A percentile compares a stretch with the other conserved stretches of the same genome.
Evolutionary conservation across 2,113 vertebrate genomes (phyloP).

Genomic region (Sphaerodactylus townsendi): DNA sequence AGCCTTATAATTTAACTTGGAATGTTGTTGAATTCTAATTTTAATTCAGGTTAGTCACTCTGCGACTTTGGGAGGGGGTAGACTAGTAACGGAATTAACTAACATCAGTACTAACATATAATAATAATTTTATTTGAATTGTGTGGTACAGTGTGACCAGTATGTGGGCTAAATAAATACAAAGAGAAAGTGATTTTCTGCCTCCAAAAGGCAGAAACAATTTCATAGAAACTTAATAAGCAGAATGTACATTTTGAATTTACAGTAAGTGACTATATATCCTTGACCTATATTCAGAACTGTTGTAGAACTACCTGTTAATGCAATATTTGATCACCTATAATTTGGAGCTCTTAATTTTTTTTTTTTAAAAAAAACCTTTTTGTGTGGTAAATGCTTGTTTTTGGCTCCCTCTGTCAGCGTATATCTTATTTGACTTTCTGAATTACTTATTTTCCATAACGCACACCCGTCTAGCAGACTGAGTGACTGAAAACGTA

Average conservation of each 20-base stretch:
- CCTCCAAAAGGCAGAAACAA: neutral
- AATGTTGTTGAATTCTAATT: neutral
- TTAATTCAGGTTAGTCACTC: neutral
- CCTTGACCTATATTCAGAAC: conserved; percentile 48
- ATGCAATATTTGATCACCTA: conserved; percentile 52
- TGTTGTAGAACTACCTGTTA: conserved; percentile 49
- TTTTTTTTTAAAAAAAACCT: conserved; percentile 39
- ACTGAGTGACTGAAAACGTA: conserved; percentile 14
- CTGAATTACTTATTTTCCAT: conserved; percentile 24
- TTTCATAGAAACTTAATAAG: conserved; percentile 43
- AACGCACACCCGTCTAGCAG: neutral
- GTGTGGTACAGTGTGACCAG: neutral
- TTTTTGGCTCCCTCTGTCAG: conserved; percentile 70
- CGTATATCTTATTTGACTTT: conserved; percentile 37
- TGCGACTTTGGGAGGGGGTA: neutral
- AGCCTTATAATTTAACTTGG: neutral
- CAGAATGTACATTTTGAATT: conserved; percentile 28
- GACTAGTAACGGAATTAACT: neutral
- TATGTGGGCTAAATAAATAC: neutral
- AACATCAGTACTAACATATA: neutral
- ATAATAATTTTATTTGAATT: neutral
- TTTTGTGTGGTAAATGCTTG: conserved; percentile 54
- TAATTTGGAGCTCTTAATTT: conserved; percentile 19
- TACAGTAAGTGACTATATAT: conserved; percentile 56
- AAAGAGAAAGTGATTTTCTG: neutral